These are phyloP conservation scores for Puma concolor DNA, from an alignment of 2,113 vertebrate species.

Conservation along the genomic window DNA sequence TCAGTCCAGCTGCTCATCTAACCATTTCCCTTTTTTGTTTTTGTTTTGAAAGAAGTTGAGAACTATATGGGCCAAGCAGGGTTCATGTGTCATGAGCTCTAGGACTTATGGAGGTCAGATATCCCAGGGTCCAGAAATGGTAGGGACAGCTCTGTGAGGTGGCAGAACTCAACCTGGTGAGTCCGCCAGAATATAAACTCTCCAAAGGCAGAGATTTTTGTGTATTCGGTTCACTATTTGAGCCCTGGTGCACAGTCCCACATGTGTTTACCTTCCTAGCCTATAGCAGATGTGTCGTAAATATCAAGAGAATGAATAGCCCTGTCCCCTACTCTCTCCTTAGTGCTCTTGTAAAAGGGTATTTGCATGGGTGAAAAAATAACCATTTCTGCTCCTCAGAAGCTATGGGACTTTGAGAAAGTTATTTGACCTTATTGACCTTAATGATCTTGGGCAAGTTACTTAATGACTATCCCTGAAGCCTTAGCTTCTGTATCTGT, in stretches of 20 bases:
- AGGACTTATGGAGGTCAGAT: neutral
- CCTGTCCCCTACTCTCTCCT: neutral
- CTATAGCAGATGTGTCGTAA: rapidly evolving
- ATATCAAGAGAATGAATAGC: neutral
- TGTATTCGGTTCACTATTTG: neutral
- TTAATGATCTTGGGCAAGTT: neutral
- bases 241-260: neutral
- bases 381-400: neutral
- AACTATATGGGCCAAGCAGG: neutral
- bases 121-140: neutral
- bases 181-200: neutral
- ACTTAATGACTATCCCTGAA: neutral
- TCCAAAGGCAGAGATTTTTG: neutral
- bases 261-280: neutral
- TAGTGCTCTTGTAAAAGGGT: neutral
- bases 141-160: neutral
- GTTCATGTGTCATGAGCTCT: neutral
- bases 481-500: neutral
- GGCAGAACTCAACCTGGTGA: neutral
- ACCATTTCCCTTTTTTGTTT: neutral
- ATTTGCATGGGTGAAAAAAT: neutral
- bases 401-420: neutral
- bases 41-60: slow-evolving; percentile 8
- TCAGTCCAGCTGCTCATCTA: neutral
- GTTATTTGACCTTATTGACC: neutral